Conservation (phyloP, 2,888 invertebrate genomes). For the Cremastobaeus sp. region DNA sequence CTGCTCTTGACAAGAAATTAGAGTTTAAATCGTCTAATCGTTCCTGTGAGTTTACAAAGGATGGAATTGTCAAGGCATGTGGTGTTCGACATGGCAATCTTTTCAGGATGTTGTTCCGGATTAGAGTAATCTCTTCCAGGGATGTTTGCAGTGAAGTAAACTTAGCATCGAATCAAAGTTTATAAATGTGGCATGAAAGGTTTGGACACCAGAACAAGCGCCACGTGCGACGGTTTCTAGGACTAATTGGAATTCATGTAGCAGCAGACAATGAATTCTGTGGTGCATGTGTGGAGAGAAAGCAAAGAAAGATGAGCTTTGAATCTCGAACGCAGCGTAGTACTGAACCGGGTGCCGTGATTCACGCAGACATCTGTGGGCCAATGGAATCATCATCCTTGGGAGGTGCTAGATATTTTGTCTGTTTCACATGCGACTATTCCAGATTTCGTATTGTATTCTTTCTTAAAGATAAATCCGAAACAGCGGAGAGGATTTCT, state of each 20-base stretch:
- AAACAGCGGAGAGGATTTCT: slow-evolving; percentile 33
- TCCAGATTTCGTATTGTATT: slow-evolving; percentile 61
- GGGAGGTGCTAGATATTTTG: slow-evolving; percentile 53
- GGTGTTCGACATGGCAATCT: slow-evolving; percentile 23
- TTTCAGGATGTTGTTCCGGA: slow-evolving; percentile 30
- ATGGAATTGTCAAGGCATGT: slow-evolving; percentile 28
- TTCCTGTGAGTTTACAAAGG: slow-evolving; percentile 28
- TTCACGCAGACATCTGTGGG: slow-evolving; percentile 67
- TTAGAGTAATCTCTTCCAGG: not conserved
- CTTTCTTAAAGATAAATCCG: slow-evolving; percentile 27
- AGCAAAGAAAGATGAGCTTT: slow-evolving; percentile 66
- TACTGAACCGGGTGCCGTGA: slow-evolving; percentile 62
- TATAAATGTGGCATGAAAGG: slow-evolving; percentile 68
- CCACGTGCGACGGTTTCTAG: slow-evolving; percentile 64
- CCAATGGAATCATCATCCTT: slow-evolving; percentile 61
- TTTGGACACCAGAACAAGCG: slow-evolving; percentile 71
- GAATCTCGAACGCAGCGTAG: slow-evolving; percentile 56
- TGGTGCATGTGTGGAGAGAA: slow-evolving; percentile 67
- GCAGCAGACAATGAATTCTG: slow-evolving; percentile 59
- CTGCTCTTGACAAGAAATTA: slow-evolving; percentile 34
- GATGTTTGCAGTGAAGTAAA: slow-evolving; percentile 17
- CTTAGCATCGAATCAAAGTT: slow-evolving; percentile 20
- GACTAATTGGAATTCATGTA: slow-evolving; percentile 63
- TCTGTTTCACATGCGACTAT: slow-evolving; percentile 60
- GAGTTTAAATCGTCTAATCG: slow-evolving; percentile 5